Evolutionary conservation across 2,797 vertebrate genomes (phyloP), one percentile per base, ranked within the genome.

Genomic region (Hyperoplus lanceolatus): DNA sequence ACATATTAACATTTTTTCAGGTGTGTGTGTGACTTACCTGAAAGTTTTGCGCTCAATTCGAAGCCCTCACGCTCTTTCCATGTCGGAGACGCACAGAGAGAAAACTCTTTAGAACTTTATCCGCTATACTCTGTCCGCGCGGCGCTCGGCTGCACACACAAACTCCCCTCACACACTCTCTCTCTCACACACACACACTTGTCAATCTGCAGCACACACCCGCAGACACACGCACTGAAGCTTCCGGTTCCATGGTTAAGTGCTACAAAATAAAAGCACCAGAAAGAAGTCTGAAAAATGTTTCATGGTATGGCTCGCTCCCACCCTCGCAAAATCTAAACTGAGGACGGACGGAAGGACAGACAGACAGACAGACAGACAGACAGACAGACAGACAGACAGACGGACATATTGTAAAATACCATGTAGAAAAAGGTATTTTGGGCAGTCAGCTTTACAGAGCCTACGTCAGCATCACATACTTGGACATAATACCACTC

Each of bases 1-100:
- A 29, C 29, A 29, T 29, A 29, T 29, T 29, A 29, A 29, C 29
- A 29, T 29, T 29, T 3, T 29, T 29, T 29, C 29, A 29, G 29
- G 29, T 29, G 29, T 29, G 29, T 29, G 29, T 29, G 29, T 29
- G 29, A 11, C 86, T 83, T 85, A 91, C 90, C 90, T 87, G 86
- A 45, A 60, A 70, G 58, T 77, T 75, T 80, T 67, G 79, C 58
- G 68, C 65, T 77, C 65, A 5, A 67, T 78, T 56, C 6, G 75
- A 4, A 70, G 62, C 77, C 29, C 48, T 89, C 81, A 80, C 70
- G 70, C 71, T 45, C 11, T 73, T 12, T 71, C 78, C 87, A 82
- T 84, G 72, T 72, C 85, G 48, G n/a, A 79, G 66, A 45, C 71
- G 29, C 59, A 9, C 53, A 16, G 57, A 78, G 56, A 50, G 45